A percentile compares a stretch with the other conserved stretches of the same genome.
Evolutionary conservation across 1,140 invertebrate species (phyloP).

Genomic region (Linepithema humile): DNA sequence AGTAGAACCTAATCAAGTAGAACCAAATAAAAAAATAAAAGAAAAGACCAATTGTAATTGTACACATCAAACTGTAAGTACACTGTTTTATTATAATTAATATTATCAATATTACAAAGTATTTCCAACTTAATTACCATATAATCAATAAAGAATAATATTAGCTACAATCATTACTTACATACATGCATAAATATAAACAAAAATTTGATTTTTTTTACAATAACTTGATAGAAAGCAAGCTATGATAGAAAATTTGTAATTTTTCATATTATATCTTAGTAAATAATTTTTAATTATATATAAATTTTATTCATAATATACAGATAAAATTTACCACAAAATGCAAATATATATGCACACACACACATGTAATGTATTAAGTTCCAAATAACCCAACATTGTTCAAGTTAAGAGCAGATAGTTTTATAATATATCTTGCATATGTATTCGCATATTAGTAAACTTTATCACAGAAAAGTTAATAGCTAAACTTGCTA

Average conservation of each 20-base stretch:
- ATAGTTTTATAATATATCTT: neutral
- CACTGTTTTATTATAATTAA: too few species aligned
- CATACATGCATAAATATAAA: too few species aligned
- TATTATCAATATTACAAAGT: too few species aligned
- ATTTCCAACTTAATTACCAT: too few species aligned
- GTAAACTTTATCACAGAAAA: neutral
- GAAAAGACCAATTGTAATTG: too few species aligned
- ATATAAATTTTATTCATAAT: neutral
- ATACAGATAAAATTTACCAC: neutral
- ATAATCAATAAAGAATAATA: neutral
- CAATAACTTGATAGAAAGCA: neutral
- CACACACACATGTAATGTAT: too few species aligned
- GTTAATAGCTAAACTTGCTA: neutral
- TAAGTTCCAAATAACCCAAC: neutral
- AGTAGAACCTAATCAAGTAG: too few species aligned
- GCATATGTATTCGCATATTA: neutral
- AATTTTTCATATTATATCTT: neutral
- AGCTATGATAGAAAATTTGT: neutral
- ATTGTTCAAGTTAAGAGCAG: neutral
- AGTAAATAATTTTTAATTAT: neutral
- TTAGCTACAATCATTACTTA: too few species aligned
- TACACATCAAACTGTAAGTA: too few species aligned
- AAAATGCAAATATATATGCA: too few species aligned
- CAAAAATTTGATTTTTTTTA: neutral
- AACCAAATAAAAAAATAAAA: too few species aligned